Conservation (phyloP, 2,888 invertebrate genomes). For the Coenonympha glycerion region DNA sequence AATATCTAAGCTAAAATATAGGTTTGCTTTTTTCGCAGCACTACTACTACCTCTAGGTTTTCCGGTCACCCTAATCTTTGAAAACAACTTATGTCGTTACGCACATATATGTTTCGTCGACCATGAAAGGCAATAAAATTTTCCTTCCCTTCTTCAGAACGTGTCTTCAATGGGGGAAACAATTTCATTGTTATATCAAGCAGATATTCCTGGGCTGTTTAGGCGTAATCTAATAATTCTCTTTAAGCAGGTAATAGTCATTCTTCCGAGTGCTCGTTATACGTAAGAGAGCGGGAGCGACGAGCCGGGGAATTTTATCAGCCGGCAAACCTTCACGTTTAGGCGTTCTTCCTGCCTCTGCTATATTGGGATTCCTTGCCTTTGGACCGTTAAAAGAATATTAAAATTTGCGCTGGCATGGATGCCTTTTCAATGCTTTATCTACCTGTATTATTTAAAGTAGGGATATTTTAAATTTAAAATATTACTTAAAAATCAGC, state of each 20-base stretch:
- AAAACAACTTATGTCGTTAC: too few species aligned
- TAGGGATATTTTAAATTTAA: too few species aligned
- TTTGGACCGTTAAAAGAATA: slow-evolving; percentile 12
- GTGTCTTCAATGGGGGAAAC: background rate
- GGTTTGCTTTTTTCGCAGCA: too few species aligned
- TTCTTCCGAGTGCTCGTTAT: slow-evolving; percentile 13
- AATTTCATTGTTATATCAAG: background rate
- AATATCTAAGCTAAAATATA: too few species aligned
- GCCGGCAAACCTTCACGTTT: slow-evolving; percentile 25
- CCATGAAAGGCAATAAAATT: background rate
- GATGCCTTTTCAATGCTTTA: background rate
- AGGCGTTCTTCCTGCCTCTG: slow-evolving; percentile 20
- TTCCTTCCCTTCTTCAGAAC: background rate
- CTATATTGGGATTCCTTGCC: slow-evolving; percentile 26
- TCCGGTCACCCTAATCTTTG: too few species aligned
- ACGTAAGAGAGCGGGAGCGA: slow-evolving; percentile 19
- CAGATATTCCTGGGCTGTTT: background rate
- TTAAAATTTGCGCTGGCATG: slow-evolving; percentile 7
- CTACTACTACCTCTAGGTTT: too few species aligned
- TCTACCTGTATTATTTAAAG: too few species aligned
- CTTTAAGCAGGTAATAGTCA: slow-evolving; percentile 18
- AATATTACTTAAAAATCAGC: too few species aligned
- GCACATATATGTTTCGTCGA: too few species aligned
- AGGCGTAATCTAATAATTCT: slow-evolving; percentile 13
- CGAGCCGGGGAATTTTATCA: slow-evolving; percentile 26